Base-by-base conservation (phyloP, 2,888 invertebrate species). In the Chirona hameri region DNA sequence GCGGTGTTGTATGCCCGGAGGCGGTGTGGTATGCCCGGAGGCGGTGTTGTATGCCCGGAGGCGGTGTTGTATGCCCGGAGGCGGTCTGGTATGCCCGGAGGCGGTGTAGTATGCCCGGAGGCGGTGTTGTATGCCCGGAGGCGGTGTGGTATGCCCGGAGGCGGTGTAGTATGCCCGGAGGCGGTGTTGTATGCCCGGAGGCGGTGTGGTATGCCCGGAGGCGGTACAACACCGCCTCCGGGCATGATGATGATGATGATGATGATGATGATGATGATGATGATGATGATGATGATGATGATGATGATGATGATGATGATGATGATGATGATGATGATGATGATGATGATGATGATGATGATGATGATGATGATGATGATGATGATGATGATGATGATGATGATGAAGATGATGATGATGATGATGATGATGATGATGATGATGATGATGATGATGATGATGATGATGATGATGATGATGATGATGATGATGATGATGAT, bases 191-290 rank as follows among this genome's bases (percentile, higher is more conserved):
- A n/a, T n/a, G n/a, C n/a, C n/a, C n/a, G n/a, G n/a, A n/a, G n/a
- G n/a, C n/a, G n/a, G n/a, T n/a, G n/a, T n/a, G n/a, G n/a, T n/a
- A n/a, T n/a, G n/a, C n/a, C n/a, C n/a, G n/a, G n/a, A n/a, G n/a
- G n/a, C n/a, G n/a, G n/a, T n/a, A n/a, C n/a, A n/a, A n/a, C n/a
- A n/a, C n/a, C n/a, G n/a, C n/a, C n/a, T n/a, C n/a, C n/a, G n/a
- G n/a, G n/a, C n/a, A n/a, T n/a, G n/a, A 21, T 18, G n/a, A 21
- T 65, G 65, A 65, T 65, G 21, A 65, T 65, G 65, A n/a, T 65
- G 65, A 65, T 65, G 65, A 65, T 65, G 65, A 65, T 65, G n/a
- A 65, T 65, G 65, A 65, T 65, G 65, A 65, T 65, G 65, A 65
- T 65, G 65, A 65, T 65, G 65, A 65, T 65, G 65, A 65, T 65